phyloP scores from a whole-genome alignment of 2,797 vertebrate species.

The Catostomus latipinnis region DNA sequence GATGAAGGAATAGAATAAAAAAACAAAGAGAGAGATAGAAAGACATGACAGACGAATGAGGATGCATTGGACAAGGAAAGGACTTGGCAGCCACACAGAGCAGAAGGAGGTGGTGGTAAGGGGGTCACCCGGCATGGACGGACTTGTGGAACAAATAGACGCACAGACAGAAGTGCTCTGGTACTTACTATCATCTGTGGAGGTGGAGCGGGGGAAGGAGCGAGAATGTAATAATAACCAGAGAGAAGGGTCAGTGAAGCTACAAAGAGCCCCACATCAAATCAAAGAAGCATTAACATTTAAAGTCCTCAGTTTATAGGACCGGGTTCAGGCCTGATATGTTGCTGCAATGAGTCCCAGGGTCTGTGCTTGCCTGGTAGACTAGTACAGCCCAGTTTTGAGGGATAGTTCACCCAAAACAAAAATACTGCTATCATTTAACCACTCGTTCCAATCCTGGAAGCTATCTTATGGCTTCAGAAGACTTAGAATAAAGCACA shows the following conservation, averaged over 20 bases:
- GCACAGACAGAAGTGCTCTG: slow-evolving; percentile 88
- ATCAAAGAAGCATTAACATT: slow-evolving; percentile 66
- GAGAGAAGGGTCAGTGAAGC: slow-evolving; percentile 89
- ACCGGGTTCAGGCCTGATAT: slow-evolving; percentile 39
- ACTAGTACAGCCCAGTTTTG: too few species aligned
- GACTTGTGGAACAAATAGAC: slow-evolving; percentile 88
- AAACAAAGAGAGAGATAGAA: slow-evolving; percentile 58
- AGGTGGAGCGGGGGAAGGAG: slow-evolving; percentile 82
- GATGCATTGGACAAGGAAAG: slow-evolving; percentile 49
- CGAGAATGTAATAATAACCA: slow-evolving; percentile 89
- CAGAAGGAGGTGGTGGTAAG: slow-evolving; percentile 75
- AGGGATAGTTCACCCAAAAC: too few species aligned
- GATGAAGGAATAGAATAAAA: slow-evolving; percentile 52
- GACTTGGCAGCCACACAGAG: slow-evolving; percentile 85
- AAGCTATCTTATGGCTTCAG: too few species aligned
- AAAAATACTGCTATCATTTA: too few species aligned
- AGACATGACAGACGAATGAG: slow-evolving; percentile 38
- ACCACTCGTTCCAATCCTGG: too few species aligned
- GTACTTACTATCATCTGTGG: slow-evolving; percentile 99
- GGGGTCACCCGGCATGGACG: slow-evolving; percentile 79
- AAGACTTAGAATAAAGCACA: too few species aligned
- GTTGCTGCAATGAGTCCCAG: slow-evolving; percentile 47
- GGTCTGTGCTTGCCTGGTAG: slow-evolving; percentile 28
- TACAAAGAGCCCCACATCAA: slow-evolving; percentile 85
- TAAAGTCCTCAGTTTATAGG: slow-evolving; percentile 32